Evolutionary conservation across 2,113 vertebrate genomes (phyloP), one percentile per base, ranked within the genome.

Genomic region (Grus americana): DNA sequence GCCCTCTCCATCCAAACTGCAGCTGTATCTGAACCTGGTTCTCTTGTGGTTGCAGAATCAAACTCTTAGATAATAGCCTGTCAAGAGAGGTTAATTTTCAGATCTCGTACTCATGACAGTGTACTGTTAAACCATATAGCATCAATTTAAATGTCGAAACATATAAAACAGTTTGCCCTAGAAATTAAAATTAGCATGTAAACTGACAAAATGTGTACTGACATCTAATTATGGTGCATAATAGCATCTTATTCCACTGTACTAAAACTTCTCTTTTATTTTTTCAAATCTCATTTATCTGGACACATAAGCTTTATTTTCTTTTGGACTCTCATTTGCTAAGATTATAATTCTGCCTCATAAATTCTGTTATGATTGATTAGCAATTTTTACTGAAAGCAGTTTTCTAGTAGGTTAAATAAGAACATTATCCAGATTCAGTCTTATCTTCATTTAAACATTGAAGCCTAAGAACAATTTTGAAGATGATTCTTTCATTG

Each of bases 71-170:
- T 91, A 85, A 82, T 46, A 94, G 73, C 73, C 71, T 94, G 93
- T 95, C 91, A 85, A 52, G 62, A 66, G 46, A 88, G 54, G 92
- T 90, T 91, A 93, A 87, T 88, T 91, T 93, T 82, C 70, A 52
- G 44, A 44, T 87, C 84, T 87, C 57, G 58, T 95, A 38, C 44
- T 91, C 20, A 17, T 79, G 46, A 50, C 65, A 79, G 75, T 67
- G 38, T 14, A 66, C 46, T 40, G 52, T 67, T 93, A 70, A 72
- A 65, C 49, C 79, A 11, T 34, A 65, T 81, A 82, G 20, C 61
- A 82, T 75, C 84, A 75, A 72, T 95, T 95, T 94, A 93, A 76
- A 65, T 87, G 90, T 82, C 86, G 49, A 91, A 93, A 79, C 10
- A 8, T 86, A 49, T 72, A 54, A 86, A 94, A 2, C 7, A 49